Evolutionary conservation across 2,888 invertebrate species (phyloP).

Genomic region (Dicranocentrus wangi): DNA sequence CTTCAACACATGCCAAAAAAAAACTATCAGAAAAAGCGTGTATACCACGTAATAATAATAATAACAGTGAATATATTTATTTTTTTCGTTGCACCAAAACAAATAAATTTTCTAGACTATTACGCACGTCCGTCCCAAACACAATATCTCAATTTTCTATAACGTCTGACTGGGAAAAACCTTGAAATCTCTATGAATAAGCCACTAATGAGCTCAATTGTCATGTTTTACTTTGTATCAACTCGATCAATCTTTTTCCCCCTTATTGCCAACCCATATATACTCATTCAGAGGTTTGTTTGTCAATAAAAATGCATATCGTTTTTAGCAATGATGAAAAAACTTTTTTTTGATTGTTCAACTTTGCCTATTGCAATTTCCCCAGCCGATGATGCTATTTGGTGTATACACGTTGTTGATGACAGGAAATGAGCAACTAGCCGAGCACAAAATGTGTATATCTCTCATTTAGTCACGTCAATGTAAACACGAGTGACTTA

Average conservation of each 20-base stretch:
- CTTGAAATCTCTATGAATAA: constrained; percentile 47
- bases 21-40: no score
- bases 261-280: not conserved
- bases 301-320: constrained; percentile 32
- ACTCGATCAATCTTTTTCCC: constrained; percentile 41
- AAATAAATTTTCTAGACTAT: no score
- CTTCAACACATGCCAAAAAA: no score
- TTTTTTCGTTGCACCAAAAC: not conserved
- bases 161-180: constrained; percentile 29
- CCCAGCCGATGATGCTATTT: no score
- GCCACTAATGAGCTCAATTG: constrained; percentile 58
- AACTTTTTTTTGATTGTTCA: constrained; percentile 35
- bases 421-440: constrained; percentile 12
- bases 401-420: no score
- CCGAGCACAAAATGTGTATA: no score
- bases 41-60: no score
- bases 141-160: constrained; percentile 55
- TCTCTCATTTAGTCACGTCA: constrained; percentile 1
- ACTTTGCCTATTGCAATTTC: no score
- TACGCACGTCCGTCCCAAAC: no score
- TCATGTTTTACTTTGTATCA: constrained; percentile 53
- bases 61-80: no score
- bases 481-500: constrained; percentile 5
- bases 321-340: constrained; percentile 35
- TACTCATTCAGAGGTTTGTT: not conserved